Evolutionary conservation across 2,113 vertebrate species (phyloP).

Genomic region (Anolis carolinensis): DNA sequence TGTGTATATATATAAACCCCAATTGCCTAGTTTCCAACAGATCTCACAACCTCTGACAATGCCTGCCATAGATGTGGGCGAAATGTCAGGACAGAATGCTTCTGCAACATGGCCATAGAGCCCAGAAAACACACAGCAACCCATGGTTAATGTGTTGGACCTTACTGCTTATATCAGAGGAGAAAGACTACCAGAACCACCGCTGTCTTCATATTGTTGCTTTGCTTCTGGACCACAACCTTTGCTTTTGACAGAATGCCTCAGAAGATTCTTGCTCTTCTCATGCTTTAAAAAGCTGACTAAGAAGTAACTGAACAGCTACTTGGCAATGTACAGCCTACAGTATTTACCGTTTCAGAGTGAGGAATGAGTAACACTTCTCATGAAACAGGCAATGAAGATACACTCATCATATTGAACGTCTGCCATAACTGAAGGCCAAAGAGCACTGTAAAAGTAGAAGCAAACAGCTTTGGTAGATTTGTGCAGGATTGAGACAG

Average conservation of each 20-base stretch:
- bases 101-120: no score
- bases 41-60: no score
- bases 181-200: neutral
- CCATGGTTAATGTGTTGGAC: no score
- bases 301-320: constrained; percentile 4
- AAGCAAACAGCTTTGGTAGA: neutral
- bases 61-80: no score
- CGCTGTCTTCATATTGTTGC: neutral
- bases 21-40: no score
- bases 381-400: constrained; percentile 24
- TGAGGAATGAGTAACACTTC: constrained; percentile 35
- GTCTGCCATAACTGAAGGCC: constrained; percentile 19
- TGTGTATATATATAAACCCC: no score
- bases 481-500: neutral
- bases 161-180: neutral
- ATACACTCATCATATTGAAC: constrained; percentile 31
- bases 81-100: no score
- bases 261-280: neutral
- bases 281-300: constrained; percentile 22
- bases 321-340: constrained; percentile 34
- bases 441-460: constrained; percentile 23
- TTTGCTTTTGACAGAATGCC: neutral
- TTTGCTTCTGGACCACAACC: neutral
- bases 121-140: no score
- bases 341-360: constrained; percentile 36